phyloP scores from a whole-genome alignment of 1,140 invertebrate genomes.

The Ceratitis capitata region DNA sequence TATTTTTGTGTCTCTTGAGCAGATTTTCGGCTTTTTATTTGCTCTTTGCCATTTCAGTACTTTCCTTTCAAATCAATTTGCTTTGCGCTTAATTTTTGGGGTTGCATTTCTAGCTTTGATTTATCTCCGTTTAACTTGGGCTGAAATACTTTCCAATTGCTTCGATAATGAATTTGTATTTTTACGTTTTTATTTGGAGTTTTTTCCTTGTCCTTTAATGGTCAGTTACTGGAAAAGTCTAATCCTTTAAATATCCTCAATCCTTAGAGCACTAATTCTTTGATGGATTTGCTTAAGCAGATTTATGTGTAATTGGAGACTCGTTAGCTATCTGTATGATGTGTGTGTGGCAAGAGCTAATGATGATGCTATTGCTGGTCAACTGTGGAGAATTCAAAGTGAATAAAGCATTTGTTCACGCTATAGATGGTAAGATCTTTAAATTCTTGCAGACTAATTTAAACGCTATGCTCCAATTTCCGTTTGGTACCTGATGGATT shows the following conservation, averaged over 20 bases:
- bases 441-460: no score
- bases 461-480: no score
- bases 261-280: constrained; percentile 14
- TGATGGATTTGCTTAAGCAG: constrained; percentile 19
- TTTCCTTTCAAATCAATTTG: background rate
- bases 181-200: background rate
- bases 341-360: background rate
- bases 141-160: background rate
- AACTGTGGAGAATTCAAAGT: background rate
- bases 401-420: no score
- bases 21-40: background rate
- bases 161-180: constrained; percentile 19
- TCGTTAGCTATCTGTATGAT: background rate
- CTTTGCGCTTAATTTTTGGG: background rate
- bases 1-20: background rate
- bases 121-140: background rate
- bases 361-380: background rate
- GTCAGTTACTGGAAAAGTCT: background rate
- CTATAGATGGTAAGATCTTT: no score
- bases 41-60: no score
- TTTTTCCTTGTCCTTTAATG: background rate
- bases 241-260: background rate
- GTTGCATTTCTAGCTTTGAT: background rate
- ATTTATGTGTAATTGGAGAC: constrained; percentile 17
- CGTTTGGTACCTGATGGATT: no score